phyloP scores from a whole-genome alignment of 92 coral and sea anemone species.

The Zoanthus solanderi region DNA sequence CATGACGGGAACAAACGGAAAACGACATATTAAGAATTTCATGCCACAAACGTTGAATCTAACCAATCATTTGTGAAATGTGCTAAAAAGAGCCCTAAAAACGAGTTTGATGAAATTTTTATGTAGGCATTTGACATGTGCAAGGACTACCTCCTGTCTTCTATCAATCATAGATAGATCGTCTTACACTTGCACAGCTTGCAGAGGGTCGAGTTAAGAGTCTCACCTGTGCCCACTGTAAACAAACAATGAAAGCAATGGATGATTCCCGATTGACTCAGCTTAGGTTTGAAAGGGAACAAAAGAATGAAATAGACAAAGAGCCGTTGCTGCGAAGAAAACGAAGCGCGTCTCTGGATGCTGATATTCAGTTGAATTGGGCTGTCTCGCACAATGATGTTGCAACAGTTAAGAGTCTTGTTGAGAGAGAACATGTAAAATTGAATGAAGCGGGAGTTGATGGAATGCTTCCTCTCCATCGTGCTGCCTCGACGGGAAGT shows the following conservation, averaged over 20 bases:
- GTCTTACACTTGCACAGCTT: neutral
- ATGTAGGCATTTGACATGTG: neutral
- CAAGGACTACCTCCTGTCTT: neutral
- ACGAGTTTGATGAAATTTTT: neutral
- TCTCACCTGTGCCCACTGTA: neutral
- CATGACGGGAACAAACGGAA: no score
- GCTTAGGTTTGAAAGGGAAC: neutral
- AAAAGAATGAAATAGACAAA: neutral
- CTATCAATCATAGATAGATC: neutral
- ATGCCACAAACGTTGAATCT: no score
- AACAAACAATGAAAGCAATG: neutral
- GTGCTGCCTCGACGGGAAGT: slow-evolving; percentile 93
- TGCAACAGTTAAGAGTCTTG: slow-evolving; percentile 68
- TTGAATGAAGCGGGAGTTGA: slow-evolving; percentile 80
- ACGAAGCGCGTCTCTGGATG: slow-evolving; percentile 88
- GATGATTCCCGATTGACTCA: slow-evolving; percentile 10
- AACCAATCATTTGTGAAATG: no score
- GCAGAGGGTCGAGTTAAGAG: neutral
- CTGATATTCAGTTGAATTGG: slow-evolving; percentile 86
- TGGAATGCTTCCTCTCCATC: slow-evolving; percentile 83
- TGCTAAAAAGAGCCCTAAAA: no score
- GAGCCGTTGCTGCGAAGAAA: slow-evolving; percentile 54
- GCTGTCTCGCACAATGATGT: slow-evolving; percentile 89
- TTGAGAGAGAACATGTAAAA: slow-evolving; percentile 70
- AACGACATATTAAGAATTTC: no score